Base-by-base conservation (phyloP, 2,797 vertebrate genomes). In the Psittacula echo region DNA sequence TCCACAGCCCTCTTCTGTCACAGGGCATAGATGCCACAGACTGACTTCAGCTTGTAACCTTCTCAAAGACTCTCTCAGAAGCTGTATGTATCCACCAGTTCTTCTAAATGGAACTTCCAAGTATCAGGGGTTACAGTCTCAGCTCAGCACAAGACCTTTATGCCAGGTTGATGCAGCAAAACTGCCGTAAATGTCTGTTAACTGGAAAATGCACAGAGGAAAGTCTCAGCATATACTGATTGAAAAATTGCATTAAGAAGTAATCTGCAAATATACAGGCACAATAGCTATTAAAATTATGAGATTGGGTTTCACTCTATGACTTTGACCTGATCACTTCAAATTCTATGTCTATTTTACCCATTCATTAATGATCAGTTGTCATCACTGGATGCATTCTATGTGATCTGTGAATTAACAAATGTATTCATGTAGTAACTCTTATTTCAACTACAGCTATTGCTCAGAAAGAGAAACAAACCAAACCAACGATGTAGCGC, bases 401-500 rank as follows among this genome's bases (percentile, higher is more conserved):
- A 53, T 17, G n/a, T 29, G 15, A 76, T 20, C 41, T n/a, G 30
- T 48, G 18, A 91, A 71, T 48, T 64, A 70, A 79, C 19, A 73
- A 42, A 72, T 11, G 10, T 37, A 50, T 61, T 65, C 6, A 42
- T 7, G 11, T 24, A 89, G 22, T 68, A 66, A 62, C 32, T 83
- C 51, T 39, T 56, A 53, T 5, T 51, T 64, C 54, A 87, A 9
- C 24, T 65, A 65, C 39, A 72, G 17, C 11, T 89, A 70, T 9
- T 73, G 44, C 42, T 60, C 60, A 22, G 6, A 85, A 85, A 3
- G 8, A 68, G 41, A 88, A 84, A 90, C 16, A 75, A 88, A 64
- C 6, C 44, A 47, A 86, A 66, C 13, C 37, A 70, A 27, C 0
- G 0, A 72, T 5, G 23, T 8, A 73, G 34, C 1, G 1, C 3